These are phyloP conservation scores for Drosophila niveifrons DNA, from an alignment of 2,888 invertebrate species.

Conservation along the genomic window DNA sequence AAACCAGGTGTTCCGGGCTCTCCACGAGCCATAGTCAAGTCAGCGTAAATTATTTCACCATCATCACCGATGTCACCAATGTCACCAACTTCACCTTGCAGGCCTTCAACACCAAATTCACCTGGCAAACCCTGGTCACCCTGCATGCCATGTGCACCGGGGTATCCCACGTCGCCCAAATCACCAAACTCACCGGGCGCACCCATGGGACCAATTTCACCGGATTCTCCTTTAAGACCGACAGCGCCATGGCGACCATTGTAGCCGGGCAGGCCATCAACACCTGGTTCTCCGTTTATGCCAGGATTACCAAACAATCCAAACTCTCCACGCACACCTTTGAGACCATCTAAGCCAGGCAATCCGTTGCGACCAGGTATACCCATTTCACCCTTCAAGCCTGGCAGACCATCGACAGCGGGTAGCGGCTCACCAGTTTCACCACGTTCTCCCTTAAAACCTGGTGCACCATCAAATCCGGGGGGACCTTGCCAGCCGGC, in stretches of 20 bases:
- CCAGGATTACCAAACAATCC: slow-evolving; percentile 88
- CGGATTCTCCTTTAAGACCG: slow-evolving; percentile 85
- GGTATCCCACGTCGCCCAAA: slow-evolving; percentile 84
- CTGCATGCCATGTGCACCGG: slow-evolving; percentile 85
- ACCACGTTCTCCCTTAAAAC: slow-evolving; percentile 87
- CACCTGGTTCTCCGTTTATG: slow-evolving; percentile 86
- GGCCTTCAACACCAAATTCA: slow-evolving; percentile 87
- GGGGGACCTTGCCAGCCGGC: slow-evolving; percentile 85
- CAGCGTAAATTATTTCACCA: slow-evolving; percentile 52
- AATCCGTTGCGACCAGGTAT: slow-evolving; percentile 87
- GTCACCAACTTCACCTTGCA: slow-evolving; percentile 85
- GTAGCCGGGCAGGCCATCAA: slow-evolving; percentile 82
- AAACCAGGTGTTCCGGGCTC: slow-evolving; percentile 18
- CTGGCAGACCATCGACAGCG: slow-evolving; percentile 86
- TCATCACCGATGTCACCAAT: slow-evolving; percentile 84
- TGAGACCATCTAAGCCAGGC: slow-evolving; percentile 86
- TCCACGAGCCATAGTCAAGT: slow-evolving; percentile 47
- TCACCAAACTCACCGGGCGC: slow-evolving; percentile 86
- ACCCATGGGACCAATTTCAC: slow-evolving; percentile 86
- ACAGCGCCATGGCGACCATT: slow-evolving; percentile 86
- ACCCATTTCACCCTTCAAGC: slow-evolving; percentile 88
- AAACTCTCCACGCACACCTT: slow-evolving; percentile 84
- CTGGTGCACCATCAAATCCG: slow-evolving; percentile 81
- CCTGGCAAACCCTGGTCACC: slow-evolving; percentile 83
- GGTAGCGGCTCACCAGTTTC: slow-evolving; percentile 87